Conservation (phyloP, 2,888 invertebrate genomes). For the Acanthoscelides obtectus region DNA sequence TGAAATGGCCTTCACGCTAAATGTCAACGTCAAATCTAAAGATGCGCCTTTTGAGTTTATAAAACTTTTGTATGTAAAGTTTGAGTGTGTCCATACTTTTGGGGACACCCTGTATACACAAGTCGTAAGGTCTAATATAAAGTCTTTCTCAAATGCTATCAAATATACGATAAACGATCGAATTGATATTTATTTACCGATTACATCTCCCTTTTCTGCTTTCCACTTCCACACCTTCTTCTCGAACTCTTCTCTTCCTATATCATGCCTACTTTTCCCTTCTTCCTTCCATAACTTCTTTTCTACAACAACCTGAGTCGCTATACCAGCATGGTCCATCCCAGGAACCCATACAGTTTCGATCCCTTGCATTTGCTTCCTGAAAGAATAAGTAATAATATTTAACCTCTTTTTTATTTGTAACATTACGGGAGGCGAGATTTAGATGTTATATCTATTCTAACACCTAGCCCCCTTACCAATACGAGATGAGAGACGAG, state of each 20-base stretch:
- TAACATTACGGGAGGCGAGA: too few species aligned
- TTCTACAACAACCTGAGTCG: conserved; percentile 98
- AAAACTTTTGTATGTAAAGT: neutral
- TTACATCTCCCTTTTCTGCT: conserved; percentile 54
- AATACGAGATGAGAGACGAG: too few species aligned
- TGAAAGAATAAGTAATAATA: conserved; percentile 34
- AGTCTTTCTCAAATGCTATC: too few species aligned
- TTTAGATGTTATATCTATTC: too few species aligned
- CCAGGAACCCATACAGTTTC: conserved; percentile 96
- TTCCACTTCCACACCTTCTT: conserved; percentile 97
- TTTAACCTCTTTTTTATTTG: too few species aligned
- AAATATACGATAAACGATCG: too few species aligned
- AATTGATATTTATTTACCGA: conserved; percentile 45
- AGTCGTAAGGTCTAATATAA: too few species aligned
- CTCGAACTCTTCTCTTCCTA: conserved; percentile 92
- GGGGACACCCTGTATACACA: too few species aligned
- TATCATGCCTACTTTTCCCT: conserved; percentile 80
- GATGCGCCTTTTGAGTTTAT: too few species aligned
- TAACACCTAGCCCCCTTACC: neutral
- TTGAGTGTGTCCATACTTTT: neutral
- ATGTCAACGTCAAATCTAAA: too few species aligned
- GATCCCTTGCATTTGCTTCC: conserved; percentile 90
- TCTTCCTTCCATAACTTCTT: conserved; percentile 89
- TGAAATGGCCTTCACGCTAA: too few species aligned
- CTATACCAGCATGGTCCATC: conserved; percentile 98